phyloP scores from a whole-genome alignment of 2,797 vertebrate genomes.

The Prunella strophiata region DNA sequence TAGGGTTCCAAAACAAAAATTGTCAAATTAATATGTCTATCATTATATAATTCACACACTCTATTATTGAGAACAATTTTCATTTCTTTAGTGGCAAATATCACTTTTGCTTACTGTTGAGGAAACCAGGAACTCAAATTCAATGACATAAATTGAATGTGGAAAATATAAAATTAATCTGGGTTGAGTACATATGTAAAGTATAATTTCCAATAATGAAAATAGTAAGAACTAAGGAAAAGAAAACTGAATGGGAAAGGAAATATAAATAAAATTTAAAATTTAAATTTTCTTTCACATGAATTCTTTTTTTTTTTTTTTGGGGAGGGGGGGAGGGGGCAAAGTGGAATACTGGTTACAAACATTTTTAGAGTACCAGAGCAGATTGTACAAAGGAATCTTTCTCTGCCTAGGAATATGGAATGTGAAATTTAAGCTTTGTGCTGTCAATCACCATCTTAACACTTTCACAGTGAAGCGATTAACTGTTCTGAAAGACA shows the following conservation, averaged over 20 bases:
- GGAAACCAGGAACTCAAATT: background rate
- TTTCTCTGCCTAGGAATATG: background rate
- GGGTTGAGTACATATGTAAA: background rate
- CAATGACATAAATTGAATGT: background rate
- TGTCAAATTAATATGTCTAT: background rate
- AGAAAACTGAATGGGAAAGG: background rate
- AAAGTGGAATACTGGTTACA: background rate
- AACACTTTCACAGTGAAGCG: background rate
- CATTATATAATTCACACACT: background rate
- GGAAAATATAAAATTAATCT: background rate
- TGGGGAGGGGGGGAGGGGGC: rapidly evolving
- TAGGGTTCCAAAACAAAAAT: rapidly evolving
- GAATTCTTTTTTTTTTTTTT: background rate
- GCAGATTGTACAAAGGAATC: background rate
- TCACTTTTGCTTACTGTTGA: background rate
- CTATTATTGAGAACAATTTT: background rate
- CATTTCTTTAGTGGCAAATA: background rate
- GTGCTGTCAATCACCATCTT: background rate
- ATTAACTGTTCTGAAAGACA: background rate
- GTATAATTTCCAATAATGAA: background rate
- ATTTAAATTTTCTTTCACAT: background rate
- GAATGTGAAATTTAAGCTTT: background rate
- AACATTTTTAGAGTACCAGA: background rate
- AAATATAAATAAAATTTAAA: background rate
- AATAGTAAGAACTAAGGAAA: background rate